phyloP scores from a whole-genome alignment of 1,140 invertebrate species.

The Drosophila setifemur region DNA sequence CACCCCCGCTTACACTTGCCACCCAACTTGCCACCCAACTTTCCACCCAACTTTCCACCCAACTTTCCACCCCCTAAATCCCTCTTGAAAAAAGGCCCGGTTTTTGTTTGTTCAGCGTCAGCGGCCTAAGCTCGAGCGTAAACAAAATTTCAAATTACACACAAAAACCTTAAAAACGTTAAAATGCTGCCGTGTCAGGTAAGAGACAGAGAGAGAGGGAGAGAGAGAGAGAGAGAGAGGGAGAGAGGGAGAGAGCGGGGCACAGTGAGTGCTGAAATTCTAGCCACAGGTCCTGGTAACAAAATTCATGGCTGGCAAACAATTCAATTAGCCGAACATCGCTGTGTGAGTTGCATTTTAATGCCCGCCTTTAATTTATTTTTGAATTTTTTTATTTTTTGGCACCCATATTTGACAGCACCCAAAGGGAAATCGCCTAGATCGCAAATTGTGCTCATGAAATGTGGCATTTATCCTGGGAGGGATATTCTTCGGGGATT shows the following conservation, averaged over 20 bases:
- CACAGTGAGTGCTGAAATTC: not conserved
- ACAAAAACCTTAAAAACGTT: slow-evolving; percentile 45
- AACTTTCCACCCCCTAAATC: not conserved
- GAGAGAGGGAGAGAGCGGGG: slow-evolving; percentile 35
- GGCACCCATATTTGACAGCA: not conserved
- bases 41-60: not conserved
- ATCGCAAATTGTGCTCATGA: too few relatives aligned
- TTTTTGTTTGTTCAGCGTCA: slow-evolving; percentile 31
- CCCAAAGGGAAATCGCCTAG: too few relatives aligned
- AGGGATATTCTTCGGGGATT: not conserved
- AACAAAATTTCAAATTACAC: slow-evolving; percentile 71
- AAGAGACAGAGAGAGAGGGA: too few relatives aligned
- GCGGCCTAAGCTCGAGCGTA: slow-evolving; percentile 65
- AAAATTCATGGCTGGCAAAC: slow-evolving; percentile 21
- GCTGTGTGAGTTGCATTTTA: slow-evolving; percentile 36
- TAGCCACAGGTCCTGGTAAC: slow-evolving; percentile 13
- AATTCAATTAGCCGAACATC: slow-evolving; percentile 43
- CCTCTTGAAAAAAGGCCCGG: not conserved
- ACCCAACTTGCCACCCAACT: not conserved
- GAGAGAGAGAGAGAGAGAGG: too few relatives aligned
- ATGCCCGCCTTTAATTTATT: slow-evolving; percentile 13
- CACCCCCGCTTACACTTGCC: not conserved
- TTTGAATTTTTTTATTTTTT: slow-evolving; percentile 28
- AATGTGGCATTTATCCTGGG: not conserved
- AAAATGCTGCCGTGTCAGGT: slow-evolving; percentile 41